phyloP scores from a whole-genome alignment of 1,140 invertebrate species.

The Drosophila kanapiae region DNA sequence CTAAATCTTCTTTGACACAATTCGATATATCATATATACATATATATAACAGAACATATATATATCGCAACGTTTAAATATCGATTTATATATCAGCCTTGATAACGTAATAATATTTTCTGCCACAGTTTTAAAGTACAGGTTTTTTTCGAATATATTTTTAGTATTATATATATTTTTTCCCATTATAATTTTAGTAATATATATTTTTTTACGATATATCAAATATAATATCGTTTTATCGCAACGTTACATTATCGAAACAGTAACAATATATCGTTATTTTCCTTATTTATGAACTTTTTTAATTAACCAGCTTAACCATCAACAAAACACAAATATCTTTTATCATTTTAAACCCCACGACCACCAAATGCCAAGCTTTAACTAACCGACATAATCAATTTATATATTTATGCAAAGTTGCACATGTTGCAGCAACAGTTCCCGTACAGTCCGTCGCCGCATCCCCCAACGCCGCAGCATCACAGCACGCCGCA shows the following conservation, averaged over 20 bases:
- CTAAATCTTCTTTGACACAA: too few relatives aligned
- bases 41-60: too few relatives aligned
- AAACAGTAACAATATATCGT: neutral
- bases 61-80: neutral
- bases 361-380: conserved; percentile 22
- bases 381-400: conserved; percentile 70
- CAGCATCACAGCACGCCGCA: conserved; percentile 76
- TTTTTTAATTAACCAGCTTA: neutral
- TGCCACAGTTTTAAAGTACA: too few relatives aligned
- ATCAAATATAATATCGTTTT: too few relatives aligned
- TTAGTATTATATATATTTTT: too few relatives aligned
- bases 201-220: too few relatives aligned
- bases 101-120: too few relatives aligned
- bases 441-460: conserved; percentile 85
- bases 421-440: conserved; percentile 85
- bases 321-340: neutral
- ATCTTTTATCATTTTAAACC: neutral
- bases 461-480: conserved; percentile 81
- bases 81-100: neutral
- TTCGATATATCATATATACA: too few relatives aligned
- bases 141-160: too few relatives aligned
- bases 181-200: too few relatives aligned
- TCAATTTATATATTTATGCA: conserved; percentile 77
- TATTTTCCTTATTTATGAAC: neutral
- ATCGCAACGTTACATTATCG: neutral